Evolutionary conservation across 2,113 vertebrate genomes (phyloP).

Genomic region (Larimichthys crocea): DNA sequence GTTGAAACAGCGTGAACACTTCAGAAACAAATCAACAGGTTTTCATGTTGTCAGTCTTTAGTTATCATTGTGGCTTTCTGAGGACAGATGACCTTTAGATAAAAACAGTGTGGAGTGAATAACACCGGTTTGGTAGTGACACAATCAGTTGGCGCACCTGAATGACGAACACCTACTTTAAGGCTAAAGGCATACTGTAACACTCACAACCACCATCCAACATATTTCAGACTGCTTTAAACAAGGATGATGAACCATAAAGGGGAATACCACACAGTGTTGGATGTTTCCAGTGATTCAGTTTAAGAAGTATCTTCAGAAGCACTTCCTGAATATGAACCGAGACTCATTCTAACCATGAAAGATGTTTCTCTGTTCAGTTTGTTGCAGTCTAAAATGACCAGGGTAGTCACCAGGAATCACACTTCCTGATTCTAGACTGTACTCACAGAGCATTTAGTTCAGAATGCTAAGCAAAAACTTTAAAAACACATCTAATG

Average conservation of each 20-base stretch:
- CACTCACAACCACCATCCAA: slow-evolving; percentile 30
- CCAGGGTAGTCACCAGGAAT: background rate
- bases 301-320: no score
- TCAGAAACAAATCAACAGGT: background rate
- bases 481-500: background rate
- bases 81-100: slow-evolving; percentile 21
- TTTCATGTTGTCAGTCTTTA: slow-evolving; percentile 29
- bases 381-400: background rate
- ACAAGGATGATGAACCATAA: background rate
- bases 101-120: slow-evolving; percentile 44
- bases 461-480: slow-evolving; percentile 7
- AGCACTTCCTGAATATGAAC: background rate
- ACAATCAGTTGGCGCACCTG: slow-evolving; percentile 46
- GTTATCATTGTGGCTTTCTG: slow-evolving; percentile 8
- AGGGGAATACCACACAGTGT: background rate
- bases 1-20: slow-evolving; percentile 27
- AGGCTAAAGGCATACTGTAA: slow-evolving; percentile 58
- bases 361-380: background rate
- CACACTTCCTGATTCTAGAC: background rate
- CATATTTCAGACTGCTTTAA: background rate
- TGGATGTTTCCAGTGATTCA: background rate
- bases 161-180: slow-evolving; percentile 48
- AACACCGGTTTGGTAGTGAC: slow-evolving; percentile 38
- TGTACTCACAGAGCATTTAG: background rate
- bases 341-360: background rate